phyloP scores from a whole-genome alignment of 2,888 invertebrate genomes.

The Caenorhabditis plicata region DNA sequence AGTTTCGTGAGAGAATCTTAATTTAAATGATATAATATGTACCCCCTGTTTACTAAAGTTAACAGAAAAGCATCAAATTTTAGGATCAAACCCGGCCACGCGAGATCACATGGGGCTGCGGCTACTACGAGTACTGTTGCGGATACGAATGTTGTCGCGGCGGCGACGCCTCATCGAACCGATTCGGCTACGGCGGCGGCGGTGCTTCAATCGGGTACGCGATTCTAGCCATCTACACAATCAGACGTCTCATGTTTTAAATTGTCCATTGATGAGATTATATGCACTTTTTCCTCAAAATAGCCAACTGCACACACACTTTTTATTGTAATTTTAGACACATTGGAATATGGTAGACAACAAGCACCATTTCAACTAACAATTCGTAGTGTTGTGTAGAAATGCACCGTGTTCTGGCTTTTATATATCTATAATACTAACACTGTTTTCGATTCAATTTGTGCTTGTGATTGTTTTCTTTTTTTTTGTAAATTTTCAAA shows the following conservation, averaged over 20 bases:
- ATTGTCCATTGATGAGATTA: neutral
- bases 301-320: neutral
- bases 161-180: slow-evolving; percentile 7
- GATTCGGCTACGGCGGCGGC: slow-evolving; percentile 7
- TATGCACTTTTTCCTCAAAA: slow-evolving; percentile 2
- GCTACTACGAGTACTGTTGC: slow-evolving; percentile 59
- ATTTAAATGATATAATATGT: no score
- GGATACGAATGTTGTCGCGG: slow-evolving; percentile 61
- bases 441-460: no score
- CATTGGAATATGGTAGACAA: neutral
- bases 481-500: neutral
- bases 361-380: no score
- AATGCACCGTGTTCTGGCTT: no score
- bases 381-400: no score
- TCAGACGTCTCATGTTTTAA: slow-evolving; percentile 18
- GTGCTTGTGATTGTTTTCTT: no score
- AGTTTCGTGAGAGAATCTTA: no score
- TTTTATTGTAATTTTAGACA: neutral
- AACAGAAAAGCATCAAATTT: no score
- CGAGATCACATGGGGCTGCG: slow-evolving; percentile 64
- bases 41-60: no score
- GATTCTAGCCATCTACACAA: slow-evolving; percentile 16
- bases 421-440: no score
- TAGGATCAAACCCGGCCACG: slow-evolving; percentile 59
- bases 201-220: slow-evolving; percentile 41